Evolutionary conservation across 2,113 vertebrate species (phyloP), one percentile per base, ranked within the genome.

Genomic region (Pelvicachromis taeniatus): DNA sequence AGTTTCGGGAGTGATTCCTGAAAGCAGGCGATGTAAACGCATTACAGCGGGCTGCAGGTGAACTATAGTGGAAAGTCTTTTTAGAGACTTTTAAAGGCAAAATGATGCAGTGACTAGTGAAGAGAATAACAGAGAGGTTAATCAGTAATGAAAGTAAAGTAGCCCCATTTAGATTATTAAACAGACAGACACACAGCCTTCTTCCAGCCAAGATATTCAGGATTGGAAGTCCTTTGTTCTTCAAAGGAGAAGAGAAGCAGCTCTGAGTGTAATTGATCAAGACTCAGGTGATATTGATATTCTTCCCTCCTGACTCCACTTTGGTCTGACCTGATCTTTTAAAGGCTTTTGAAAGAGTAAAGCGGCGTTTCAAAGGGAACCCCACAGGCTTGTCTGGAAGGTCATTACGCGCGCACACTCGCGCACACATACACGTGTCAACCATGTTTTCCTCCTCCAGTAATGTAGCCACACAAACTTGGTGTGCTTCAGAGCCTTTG

Each of bases 281-380:
- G 78, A 86, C 85, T 65, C 48, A 1, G 78, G 82, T 42, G 21
- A 85, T 93, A 89, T 89, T 91, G 91, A 91, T 86, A 81, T 82
- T 73, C 73, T 80, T 21, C 38, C 55, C 81, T 82, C 70, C 73
- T 63, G 84, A 79, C 85, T 93, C 55, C 77, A 33, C 82, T 88
- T 85, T 80, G 77, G 56, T 85, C 81, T 68, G 84, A 79, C 78
- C 26, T 59, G 68, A 89, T 87, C 45, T 86, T 80, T 87, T 85
- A 78, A 85, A 90, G 50, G 87, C 85, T 87, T 82, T 87, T 83
- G 70, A 86, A 52, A 63, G 56, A 58, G 54, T 75, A 19, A 84
- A 92, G 88, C 75, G 29, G 45, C 80, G 63, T 78, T 77, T 86
- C 55, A 50, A 85, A 85, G 21, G 7, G 73, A 85, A 61, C 65